Percentiles rank a stretch among this genome's conserved stretches.
Conservation (phyloP, 1,140 invertebrate genomes). For the Trichonephila clavata region DNA sequence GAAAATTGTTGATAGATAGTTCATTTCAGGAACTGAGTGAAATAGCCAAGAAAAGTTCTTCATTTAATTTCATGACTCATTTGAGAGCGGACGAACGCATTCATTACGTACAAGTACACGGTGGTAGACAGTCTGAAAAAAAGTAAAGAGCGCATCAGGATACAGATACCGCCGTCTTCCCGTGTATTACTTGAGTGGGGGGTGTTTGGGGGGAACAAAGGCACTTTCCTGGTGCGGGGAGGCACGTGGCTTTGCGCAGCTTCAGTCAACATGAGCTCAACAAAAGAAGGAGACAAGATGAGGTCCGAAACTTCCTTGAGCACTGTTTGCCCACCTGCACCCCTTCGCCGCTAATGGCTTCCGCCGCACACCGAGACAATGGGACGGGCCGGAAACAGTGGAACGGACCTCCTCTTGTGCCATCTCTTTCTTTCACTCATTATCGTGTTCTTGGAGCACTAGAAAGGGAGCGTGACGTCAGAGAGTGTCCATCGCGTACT, state of each 20-base stretch:
- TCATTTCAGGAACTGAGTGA: too few species aligned
- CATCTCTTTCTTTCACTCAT: too few species aligned
- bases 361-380: constrained; percentile 22
- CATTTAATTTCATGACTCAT: too few species aligned
- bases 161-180: background rate
- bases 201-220: background rate
- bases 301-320: constrained; percentile 55
- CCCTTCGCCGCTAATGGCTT: constrained; percentile 22
- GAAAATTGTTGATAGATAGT: too few species aligned
- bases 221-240: background rate
- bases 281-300: constrained; percentile 39
- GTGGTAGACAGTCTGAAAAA: background rate
- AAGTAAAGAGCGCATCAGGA: background rate
- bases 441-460: background rate
- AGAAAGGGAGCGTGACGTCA: background rate
- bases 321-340: constrained; percentile 49
- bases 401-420: background rate
- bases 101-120: too few species aligned
- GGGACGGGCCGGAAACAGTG: background rate
- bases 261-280: constrained; percentile 24
- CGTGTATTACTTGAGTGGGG: background rate
- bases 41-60: too few species aligned
- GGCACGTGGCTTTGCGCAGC: constrained; percentile 40
- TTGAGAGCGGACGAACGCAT: too few species aligned
- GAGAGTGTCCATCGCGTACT: background rate